A percentile compares a stretch with the other conserved stretches of the same genome.
Evolutionary conservation across 1,140 invertebrate species (phyloP).

Genomic region (Drosophila rufa): DNA sequence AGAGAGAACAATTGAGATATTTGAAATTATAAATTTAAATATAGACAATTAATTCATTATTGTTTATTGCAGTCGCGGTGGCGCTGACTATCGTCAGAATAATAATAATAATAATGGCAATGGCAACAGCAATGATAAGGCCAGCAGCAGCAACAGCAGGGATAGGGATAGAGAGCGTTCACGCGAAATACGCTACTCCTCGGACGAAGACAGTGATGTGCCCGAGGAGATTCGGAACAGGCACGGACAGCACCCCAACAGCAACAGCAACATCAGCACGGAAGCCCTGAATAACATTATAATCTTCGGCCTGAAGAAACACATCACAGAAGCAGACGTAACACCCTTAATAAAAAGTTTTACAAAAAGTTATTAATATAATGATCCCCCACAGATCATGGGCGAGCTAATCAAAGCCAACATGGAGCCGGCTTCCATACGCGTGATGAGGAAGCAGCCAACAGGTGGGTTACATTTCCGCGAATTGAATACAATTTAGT

Average conservation of each 20-base stretch:
- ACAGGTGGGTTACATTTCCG: constrained; percentile 89
- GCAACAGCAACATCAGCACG: constrained; percentile 90
- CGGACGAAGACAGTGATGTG: constrained; percentile 69
- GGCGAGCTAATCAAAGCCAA: constrained; percentile 89
- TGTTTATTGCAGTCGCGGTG: constrained; percentile 4
- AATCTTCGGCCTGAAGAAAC: constrained; percentile 91
- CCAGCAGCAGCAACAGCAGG: constrained; percentile 2
- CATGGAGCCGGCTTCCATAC: constrained; percentile 92
- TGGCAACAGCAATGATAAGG: neutral
- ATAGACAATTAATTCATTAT: neutral
- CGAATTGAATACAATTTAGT: neutral
- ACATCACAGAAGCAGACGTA: constrained; percentile 94
- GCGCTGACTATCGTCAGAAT: constrained; percentile 37
- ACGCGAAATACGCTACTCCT: constrained; percentile 14
- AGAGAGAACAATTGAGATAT: neutral
- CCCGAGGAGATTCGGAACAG: constrained; percentile 42
- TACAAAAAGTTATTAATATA: neutral
- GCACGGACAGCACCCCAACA: constrained; percentile 85
- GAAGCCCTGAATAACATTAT: constrained; percentile 94
- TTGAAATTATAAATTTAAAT: neutral
- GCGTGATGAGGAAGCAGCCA: constrained; percentile 93
- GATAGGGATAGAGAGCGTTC: constrained; percentile 3
- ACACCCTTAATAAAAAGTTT: constrained; percentile 67
- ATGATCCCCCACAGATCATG: constrained; percentile 58
- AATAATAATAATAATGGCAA: constrained; percentile 49